phyloP scores from a whole-genome alignment of 2,797 vertebrate genomes.

The Tragelaphus eurycerus region DNA sequence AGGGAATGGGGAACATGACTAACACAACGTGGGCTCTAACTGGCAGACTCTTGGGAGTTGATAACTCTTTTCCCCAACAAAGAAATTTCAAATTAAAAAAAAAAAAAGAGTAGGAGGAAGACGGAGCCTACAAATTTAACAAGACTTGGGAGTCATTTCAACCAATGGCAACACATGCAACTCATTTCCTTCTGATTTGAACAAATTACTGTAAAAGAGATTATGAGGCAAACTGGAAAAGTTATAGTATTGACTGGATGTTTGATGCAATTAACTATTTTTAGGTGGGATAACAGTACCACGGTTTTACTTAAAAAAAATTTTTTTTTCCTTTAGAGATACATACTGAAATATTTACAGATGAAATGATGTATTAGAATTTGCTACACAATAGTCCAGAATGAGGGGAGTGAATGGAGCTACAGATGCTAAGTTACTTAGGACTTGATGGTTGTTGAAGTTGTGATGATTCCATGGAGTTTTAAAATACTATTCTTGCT shows the following conservation, averaged over 20 bases:
- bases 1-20: neutral
- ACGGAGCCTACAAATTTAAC: neutral
- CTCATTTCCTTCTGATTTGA: neutral
- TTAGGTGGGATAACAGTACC: neutral
- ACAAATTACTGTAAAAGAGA: neutral
- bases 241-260: neutral
- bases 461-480: neutral
- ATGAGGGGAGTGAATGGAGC: fast-evolving
- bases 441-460: neutral
- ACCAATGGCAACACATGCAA: neutral
- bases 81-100: neutral
- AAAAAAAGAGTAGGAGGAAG: neutral
- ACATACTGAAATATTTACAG: neutral
- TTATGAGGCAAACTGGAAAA: neutral
- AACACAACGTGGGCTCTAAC: neutral
- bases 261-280: neutral
- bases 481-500: neutral
- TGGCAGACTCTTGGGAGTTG: neutral
- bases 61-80: neutral
- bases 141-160: neutral
- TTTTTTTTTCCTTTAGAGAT: neutral
- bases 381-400: neutral
- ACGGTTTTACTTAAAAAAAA: neutral
- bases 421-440: neutral
- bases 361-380: neutral